A percentile compares a stretch with the other conserved stretches of the same genome.
Conservation (phyloP, 2,797 vertebrate genomes). For the Arnoldichthys spilopterus region DNA sequence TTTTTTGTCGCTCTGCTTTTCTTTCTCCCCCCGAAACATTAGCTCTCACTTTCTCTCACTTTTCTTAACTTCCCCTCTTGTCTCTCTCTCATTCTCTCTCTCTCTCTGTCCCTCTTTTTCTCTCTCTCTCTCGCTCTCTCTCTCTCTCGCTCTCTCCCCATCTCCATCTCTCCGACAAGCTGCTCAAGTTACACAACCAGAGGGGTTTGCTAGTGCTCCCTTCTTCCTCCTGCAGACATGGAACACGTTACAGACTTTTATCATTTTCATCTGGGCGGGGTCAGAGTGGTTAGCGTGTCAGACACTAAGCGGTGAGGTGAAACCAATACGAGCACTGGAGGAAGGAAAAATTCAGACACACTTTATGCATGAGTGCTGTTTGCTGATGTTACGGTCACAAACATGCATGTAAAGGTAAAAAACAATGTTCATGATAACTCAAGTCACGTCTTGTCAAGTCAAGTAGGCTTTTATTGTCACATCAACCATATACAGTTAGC, state of each 20-base stretch:
- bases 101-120: constrained; percentile 20
- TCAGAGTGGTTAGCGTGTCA: constrained; percentile 56
- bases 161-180: constrained; percentile 65
- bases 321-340: constrained; percentile 56
- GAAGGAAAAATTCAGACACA: not conserved
- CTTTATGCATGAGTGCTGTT: not conserved
- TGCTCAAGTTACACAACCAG: constrained; percentile 79
- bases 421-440: no score
- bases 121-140: constrained; percentile 21
- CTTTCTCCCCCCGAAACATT: constrained; percentile 32
- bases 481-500: no score
- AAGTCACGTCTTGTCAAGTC: no score
- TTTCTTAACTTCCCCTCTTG: constrained; percentile 1
- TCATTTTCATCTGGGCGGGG: constrained; percentile 68
- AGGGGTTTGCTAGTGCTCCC: constrained; percentile 70
- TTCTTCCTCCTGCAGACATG: constrained; percentile 71
- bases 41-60: constrained; percentile 16
- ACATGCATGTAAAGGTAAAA: no score
- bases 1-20: not conserved
- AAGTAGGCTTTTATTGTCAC: no score
- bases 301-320: constrained; percentile 67
- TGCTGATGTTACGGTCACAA: no score
- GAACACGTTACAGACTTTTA: constrained; percentile 68
- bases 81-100: not conserved
- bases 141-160: constrained; percentile 16